Conservation (phyloP, 2,888 invertebrate species). For the Limenitis camilla region DNA sequence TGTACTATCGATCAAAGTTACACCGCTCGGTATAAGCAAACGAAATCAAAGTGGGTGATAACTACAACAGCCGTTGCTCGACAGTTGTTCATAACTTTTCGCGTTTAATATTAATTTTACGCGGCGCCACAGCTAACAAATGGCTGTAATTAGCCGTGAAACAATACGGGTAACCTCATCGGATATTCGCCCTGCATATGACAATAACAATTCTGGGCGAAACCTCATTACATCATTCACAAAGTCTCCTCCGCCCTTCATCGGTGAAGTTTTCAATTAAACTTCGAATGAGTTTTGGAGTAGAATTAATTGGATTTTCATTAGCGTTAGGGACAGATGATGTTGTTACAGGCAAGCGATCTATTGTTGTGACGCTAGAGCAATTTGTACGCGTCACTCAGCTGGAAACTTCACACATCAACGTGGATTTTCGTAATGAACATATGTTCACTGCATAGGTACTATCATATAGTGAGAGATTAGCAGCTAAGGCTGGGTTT, state of each 20-base stretch:
- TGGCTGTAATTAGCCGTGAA: constrained; percentile 53
- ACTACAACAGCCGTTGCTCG: no score
- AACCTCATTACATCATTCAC: constrained; percentile 69
- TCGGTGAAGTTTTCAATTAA: constrained; percentile 69
- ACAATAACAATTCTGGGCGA: constrained; percentile 61
- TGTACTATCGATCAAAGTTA: constrained; percentile 58
- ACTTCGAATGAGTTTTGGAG: constrained; percentile 71
- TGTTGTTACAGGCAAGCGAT: constrained; percentile 65
- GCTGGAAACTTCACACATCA: constrained; percentile 45
- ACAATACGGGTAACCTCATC: constrained; percentile 53
- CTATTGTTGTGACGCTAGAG: constrained; percentile 52
- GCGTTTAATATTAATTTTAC: constrained; percentile 13
- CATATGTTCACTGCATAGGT: constrained; percentile 15
- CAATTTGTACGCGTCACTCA: constrained; percentile 67
- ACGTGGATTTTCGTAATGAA: constrained; percentile 27
- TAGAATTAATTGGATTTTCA: constrained; percentile 73
- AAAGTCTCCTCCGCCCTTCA: constrained; percentile 50
- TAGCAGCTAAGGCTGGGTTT: no score
- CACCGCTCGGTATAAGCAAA: constrained; percentile 31
- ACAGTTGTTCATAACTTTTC: constrained; percentile 18
- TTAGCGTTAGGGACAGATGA: constrained; percentile 70
- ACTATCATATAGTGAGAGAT: no score
- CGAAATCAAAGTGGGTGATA: constrained; percentile 37
- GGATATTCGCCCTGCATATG: constrained; percentile 63
- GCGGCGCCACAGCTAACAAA: constrained; percentile 33